Evolutionary conservation across 2,113 vertebrate species (phyloP).

Genomic region (Romanogobio albipinnatus): DNA sequence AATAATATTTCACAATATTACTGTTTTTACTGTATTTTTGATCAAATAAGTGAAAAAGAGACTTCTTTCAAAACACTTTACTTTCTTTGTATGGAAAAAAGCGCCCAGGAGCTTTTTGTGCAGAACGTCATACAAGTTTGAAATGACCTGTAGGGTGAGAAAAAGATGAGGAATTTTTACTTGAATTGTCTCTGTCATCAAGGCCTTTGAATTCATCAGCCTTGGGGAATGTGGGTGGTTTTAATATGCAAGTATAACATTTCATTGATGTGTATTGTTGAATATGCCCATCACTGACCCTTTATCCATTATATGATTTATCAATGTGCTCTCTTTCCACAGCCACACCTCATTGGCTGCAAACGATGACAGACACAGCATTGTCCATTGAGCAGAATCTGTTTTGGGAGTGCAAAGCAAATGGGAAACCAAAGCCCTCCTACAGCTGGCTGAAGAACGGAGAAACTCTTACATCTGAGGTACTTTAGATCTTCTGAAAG

Average conservation of each 20-base stretch:
- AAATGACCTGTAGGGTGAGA: background rate
- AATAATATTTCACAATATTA: too few species aligned
- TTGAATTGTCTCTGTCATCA: slow-evolving; percentile 15
- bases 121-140: background rate
- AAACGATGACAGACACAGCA: slow-evolving; percentile 80
- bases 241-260: slow-evolving; percentile 19
- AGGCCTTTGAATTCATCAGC: background rate
- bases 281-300: slow-evolving; percentile 1
- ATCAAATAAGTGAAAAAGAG: too few species aligned
- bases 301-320: background rate
- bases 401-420: slow-evolving; percentile 91
- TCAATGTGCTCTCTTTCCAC: slow-evolving; percentile 47
- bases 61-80: background rate
- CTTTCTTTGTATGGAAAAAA: background rate
- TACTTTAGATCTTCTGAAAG: slow-evolving; percentile 6
- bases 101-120: background rate
- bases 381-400: slow-evolving; percentile 86
- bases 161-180: background rate
- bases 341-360: slow-evolving; percentile 96
- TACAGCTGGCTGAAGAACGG: slow-evolving; percentile 93
- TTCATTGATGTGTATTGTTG: background rate
- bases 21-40: too few species aligned
- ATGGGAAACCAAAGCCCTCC: slow-evolving; percentile 91
- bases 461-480: slow-evolving; percentile 63
- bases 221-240: background rate